Evolutionary conservation across 1,140 invertebrate genomes (phyloP).

Genomic region (Hirudo medicinalis): DNA sequence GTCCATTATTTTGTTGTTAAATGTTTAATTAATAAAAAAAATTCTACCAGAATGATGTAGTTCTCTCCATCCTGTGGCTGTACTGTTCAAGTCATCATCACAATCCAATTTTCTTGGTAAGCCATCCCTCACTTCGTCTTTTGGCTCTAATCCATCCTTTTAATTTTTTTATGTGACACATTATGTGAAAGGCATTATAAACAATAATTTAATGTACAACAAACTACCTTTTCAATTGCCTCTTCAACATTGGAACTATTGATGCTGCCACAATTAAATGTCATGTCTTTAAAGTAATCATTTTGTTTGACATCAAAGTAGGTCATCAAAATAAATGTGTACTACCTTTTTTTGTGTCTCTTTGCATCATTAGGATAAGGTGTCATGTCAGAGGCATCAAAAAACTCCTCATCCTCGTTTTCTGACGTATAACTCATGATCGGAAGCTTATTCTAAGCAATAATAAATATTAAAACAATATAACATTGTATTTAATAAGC

Average conservation of each 20-base stretch:
- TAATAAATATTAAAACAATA: too few relatives aligned
- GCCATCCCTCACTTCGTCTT: not conserved
- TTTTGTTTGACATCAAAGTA: not conserved
- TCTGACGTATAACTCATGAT: slow-evolving; percentile 7
- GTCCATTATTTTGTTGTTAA: not conserved
- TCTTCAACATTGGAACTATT: slow-evolving; percentile 26
- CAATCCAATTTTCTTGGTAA: not conserved
- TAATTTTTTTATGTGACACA: too few relatives aligned
- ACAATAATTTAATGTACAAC: not conserved
- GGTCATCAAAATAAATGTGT: not conserved
- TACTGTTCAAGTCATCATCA: not conserved
- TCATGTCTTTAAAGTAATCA: slow-evolving; percentile 20
- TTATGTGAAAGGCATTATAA: not conserved
- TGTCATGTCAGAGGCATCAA: slow-evolving; percentile 6
- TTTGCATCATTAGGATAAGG: not conserved
- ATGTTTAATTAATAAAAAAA: not conserved
- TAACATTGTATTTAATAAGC: too few relatives aligned
- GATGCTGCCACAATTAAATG: slow-evolving; percentile 28
- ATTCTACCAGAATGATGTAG: not conserved
- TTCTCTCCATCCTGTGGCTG: not conserved
- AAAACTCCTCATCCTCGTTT: slow-evolving; percentile 4
- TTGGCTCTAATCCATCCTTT: too few relatives aligned
- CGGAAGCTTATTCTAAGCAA: too few relatives aligned
- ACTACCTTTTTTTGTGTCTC: not conserved
- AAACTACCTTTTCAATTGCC: slow-evolving; percentile 1